Evolutionary conservation across 2,113 vertebrate genomes (phyloP).

Genomic region (Mandrillus leucophaeus): DNA sequence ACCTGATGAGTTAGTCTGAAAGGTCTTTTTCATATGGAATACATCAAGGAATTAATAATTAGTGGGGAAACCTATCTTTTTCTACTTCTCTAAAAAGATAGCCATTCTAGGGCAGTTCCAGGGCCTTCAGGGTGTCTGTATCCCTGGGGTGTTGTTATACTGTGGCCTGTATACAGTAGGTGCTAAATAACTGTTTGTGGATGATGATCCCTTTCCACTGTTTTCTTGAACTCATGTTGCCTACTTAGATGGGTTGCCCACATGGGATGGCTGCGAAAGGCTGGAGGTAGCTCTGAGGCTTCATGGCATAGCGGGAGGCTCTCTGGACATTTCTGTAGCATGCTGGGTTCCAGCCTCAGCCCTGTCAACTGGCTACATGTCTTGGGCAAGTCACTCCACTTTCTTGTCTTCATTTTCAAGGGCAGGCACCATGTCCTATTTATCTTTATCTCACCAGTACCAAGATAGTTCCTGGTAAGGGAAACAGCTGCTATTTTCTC

Average conservation of each 20-base stretch:
- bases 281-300: background rate
- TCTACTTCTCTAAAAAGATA: background rate
- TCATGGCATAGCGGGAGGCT: background rate
- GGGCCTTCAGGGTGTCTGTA: background rate
- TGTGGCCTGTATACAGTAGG: background rate
- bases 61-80: background rate
- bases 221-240: background rate
- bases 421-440: background rate
- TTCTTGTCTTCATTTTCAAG: background rate
- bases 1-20: background rate
- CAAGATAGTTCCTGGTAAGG: background rate
- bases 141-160: background rate
- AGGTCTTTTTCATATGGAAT: background rate
- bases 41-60: background rate
- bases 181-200: background rate
- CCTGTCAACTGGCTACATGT: fast-evolving
- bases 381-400: background rate
- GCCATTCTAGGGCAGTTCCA: background rate
- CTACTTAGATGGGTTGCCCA: fast-evolving
- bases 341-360: background rate
- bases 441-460: background rate
- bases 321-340: background rate
- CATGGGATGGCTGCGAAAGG: background rate
- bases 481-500: background rate
- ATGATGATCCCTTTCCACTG: too few species aligned